Percentiles rank a stretch among this genome's conserved stretches.
These are phyloP conservation scores for Coracias cyanogaster DNA, from an alignment of 2,797 vertebrate genomes.

Conservation along the genomic window DNA sequence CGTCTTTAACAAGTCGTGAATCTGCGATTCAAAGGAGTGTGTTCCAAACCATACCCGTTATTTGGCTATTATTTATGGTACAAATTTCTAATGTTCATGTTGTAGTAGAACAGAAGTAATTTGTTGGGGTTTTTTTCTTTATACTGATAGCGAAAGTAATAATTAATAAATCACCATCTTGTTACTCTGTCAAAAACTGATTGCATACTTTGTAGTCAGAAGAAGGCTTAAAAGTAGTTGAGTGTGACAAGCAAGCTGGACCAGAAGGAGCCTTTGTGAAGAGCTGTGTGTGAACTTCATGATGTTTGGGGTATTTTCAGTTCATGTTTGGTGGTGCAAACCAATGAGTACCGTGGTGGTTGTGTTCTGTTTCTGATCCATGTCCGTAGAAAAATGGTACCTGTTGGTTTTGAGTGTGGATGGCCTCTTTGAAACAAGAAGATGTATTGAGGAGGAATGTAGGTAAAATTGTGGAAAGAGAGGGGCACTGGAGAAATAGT, in stretches of 20 bases:
- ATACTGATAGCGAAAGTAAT: not conserved
- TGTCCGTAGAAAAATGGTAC: not conserved
- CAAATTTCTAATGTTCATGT: not conserved
- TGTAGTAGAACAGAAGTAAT: not conserved
- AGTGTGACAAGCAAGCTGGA: not conserved
- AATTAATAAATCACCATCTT: not conserved
- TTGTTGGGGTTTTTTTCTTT: not conserved
- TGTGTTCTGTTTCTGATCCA: not conserved
- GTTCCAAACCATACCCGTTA: not conserved
- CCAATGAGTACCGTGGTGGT: not conserved
- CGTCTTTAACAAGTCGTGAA: not conserved
- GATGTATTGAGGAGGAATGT: not conserved
- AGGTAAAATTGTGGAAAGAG: not conserved
- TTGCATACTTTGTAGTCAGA: not conserved
- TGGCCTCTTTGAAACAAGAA: not conserved
- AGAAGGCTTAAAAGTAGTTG: not conserved
- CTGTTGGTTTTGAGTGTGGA: not conserved
- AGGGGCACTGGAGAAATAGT: not conserved
- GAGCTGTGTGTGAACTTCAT: not conserved
- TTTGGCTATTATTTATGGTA: not conserved
- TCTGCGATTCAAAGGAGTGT: not conserved
- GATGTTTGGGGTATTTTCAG: not conserved
- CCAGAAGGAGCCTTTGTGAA: not conserved
- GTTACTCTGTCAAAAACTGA: not conserved
- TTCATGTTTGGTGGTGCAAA: not conserved